Conservation (phyloP, 2,113 vertebrate genomes). For the Rhineura floridana region DNA sequence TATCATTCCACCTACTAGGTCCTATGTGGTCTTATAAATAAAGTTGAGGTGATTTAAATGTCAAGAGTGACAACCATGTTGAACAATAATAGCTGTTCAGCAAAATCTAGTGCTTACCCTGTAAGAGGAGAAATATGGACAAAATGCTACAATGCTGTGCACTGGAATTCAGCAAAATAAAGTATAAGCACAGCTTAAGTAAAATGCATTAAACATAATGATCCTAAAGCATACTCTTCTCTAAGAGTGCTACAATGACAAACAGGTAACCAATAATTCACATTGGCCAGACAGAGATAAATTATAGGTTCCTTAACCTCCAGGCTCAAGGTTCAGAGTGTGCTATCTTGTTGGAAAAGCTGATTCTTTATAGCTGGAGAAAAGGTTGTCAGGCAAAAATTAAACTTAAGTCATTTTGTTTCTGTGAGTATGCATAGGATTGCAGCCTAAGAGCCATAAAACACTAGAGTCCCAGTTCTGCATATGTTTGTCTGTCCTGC, state of each 20-base stretch:
- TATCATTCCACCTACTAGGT: slow-evolving; percentile 65
- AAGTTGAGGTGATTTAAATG: slow-evolving; percentile 68
- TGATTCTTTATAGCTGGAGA: slow-evolving; percentile 73
- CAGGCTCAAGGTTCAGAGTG: slow-evolving; percentile 67
- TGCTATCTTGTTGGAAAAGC: slow-evolving; percentile 64
- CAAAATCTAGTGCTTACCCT: slow-evolving; percentile 42
- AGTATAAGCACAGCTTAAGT: slow-evolving; percentile 61
- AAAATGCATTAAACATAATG: slow-evolving; percentile 64
- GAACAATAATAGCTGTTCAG: slow-evolving; percentile 59
- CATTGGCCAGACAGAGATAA: slow-evolving; percentile 71
- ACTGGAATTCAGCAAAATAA: slow-evolving; percentile 53
- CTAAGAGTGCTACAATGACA: slow-evolving; percentile 68
- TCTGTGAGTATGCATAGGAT: neutral
- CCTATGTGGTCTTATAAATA: slow-evolving; percentile 69
- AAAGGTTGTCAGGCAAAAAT: slow-evolving; percentile 72
- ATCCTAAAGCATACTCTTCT: slow-evolving; percentile 64
- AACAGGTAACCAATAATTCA: slow-evolving; percentile 71
- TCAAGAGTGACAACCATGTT: slow-evolving; percentile 62
- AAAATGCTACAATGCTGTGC: slow-evolving; percentile 44
- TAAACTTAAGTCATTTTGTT: slow-evolving; percentile 42
- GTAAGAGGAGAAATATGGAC: slow-evolving; percentile 37
- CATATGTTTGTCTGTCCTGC: neutral
- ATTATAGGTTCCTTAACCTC: slow-evolving; percentile 69
- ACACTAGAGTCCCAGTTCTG: neutral
- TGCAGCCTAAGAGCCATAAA: neutral